Base-by-base conservation (phyloP, 2,113 vertebrate species). In the Acanthochromis polyacanthus region DNA sequence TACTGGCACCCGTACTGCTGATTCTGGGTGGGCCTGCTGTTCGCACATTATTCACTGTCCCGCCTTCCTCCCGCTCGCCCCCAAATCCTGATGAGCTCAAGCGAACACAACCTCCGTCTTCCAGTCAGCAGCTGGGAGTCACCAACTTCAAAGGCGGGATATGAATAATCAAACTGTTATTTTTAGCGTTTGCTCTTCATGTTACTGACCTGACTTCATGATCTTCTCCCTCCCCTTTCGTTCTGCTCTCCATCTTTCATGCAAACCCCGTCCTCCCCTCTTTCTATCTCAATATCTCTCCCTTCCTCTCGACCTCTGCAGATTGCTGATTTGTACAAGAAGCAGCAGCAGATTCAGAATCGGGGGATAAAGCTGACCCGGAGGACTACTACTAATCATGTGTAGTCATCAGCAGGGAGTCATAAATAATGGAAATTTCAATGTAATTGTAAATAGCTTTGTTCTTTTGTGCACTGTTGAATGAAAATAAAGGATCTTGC, bases 271-370 rank as follows among this genome's bases (percentile, higher is more conserved):
- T 36, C 32, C 32, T 1, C 32, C 56, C 25, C 51, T 50, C 45
- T 3, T 46, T 59, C 46, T 17, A 51, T 30, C 25, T 30, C 30
- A 12, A 30, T 25, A 4, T 40, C 36, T 60, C 40, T 38, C 62
- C 22, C 68, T 25, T 46, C 66, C 58, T 32, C 69, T 55, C 32
- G 4, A 23, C 58, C 45, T 58, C 67, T 38, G 60, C 91, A 98
- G 97, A 96, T 98, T 48, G 97, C 97, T 5, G 92, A 91, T 52
- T 85, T 98, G 71, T 98, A 97, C 90, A 89, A 66, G 88, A 96
- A 94, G 85, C 97, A 98, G 88, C 97, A 97, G 88, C 96, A 97
- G 93, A 96, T 98, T 72, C 97, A 97, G 91, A 98, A 97, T 70
- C 96, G 78, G 94, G 93, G 9, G 94, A 94, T 43, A 94, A 93